Conservation (phyloP, 1,140 invertebrate genomes). For the Pseudoatta argentina region DNA sequence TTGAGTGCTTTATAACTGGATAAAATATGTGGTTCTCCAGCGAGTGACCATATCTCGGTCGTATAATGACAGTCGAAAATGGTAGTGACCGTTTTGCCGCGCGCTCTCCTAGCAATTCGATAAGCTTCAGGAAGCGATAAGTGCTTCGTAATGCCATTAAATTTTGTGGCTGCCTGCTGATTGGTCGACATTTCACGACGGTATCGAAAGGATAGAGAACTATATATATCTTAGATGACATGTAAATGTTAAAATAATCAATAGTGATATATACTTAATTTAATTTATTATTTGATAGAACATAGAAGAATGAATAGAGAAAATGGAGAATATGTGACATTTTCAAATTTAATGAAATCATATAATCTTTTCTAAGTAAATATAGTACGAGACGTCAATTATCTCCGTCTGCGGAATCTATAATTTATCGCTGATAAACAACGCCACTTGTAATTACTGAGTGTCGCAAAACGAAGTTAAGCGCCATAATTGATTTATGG, state of each 20-base stretch:
- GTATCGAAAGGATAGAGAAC: conserved; percentile 5
- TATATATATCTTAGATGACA: not conserved
- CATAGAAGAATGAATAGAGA: not conserved
- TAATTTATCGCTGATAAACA: conserved; percentile 40
- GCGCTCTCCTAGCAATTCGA: conserved; percentile 28
- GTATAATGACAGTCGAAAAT: conserved; percentile 55
- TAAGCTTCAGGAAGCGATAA: conserved; percentile 58
- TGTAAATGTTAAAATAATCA: conserved; percentile 23
- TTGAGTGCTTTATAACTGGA: conserved; percentile 74
- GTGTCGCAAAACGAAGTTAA: conserved; percentile 40
- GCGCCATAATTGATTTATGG: conserved; percentile 37
- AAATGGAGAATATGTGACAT: no score
- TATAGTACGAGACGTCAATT: not conserved
- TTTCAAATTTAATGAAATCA: not conserved
- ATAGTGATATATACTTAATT: not conserved
- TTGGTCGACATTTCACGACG: conserved; percentile 46
- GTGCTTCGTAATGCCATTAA: conserved; percentile 66
- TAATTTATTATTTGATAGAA: not conserved
- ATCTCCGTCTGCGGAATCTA: not conserved
- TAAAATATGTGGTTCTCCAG: conserved; percentile 61
- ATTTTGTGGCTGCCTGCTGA: conserved; percentile 57
- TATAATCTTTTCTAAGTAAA: not conserved
- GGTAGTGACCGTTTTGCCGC: conserved; percentile 20
- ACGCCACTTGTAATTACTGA: conserved; percentile 43
- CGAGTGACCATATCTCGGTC: conserved; percentile 57